phyloP scores from a whole-genome alignment of 2,113 vertebrate genomes.

The Bubo blakistoni region DNA sequence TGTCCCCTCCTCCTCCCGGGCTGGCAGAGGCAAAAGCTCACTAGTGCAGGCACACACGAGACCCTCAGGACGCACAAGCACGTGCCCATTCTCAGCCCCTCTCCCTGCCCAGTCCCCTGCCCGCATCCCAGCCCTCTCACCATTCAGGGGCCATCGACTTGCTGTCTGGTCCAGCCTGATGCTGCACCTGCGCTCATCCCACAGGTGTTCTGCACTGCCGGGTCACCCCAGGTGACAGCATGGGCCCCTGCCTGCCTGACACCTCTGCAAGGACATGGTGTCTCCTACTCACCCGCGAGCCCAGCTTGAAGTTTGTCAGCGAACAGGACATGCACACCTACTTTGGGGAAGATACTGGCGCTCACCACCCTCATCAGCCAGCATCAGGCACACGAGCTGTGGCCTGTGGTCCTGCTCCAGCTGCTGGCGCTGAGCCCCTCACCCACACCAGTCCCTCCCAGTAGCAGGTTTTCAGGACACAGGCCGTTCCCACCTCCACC shows the following conservation, averaged over 20 bases:
- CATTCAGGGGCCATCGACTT: background rate
- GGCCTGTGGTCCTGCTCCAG: fast-evolving
- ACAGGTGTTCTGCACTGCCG: background rate
- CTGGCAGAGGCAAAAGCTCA: background rate
- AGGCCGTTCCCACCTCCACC: background rate
- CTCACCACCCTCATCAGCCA: background rate
- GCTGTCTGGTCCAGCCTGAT: background rate
- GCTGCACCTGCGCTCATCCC: no score
- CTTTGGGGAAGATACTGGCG: background rate
- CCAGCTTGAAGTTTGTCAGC: background rate
- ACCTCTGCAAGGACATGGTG: fast-evolving
- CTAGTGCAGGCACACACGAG: background rate
- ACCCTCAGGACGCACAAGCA: background rate
- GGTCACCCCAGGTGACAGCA: background rate
- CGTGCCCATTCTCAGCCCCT: fast-evolving
- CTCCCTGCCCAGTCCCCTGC: background rate
- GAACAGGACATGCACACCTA: fast-evolving
- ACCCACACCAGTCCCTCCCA: background rate
- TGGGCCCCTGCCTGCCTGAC: background rate
- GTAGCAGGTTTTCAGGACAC: background rate
- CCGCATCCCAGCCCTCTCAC: background rate
- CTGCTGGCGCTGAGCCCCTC: background rate
- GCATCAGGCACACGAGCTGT: background rate
- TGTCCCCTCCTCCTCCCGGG: background rate
- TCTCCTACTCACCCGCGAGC: background rate